Conservation (phyloP, 2,113 vertebrate genomes). For the Empidonax traillii region DNA sequence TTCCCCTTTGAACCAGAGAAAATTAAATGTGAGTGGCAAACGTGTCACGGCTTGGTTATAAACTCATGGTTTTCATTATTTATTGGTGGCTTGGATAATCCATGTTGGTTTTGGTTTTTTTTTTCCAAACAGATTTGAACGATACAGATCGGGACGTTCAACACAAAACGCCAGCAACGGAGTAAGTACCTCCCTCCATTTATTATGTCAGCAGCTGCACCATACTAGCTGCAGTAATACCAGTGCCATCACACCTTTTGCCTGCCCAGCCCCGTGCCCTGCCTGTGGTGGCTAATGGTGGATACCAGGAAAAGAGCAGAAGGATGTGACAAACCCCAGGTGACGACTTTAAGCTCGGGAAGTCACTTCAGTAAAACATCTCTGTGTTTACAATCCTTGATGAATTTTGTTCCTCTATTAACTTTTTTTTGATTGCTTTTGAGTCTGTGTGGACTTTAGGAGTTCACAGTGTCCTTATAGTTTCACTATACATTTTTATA, state of each 20-base stretch:
- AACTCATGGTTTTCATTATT: background rate
- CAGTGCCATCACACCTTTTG: background rate
- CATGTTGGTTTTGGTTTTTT: background rate
- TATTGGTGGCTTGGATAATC: background rate
- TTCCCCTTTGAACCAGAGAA: background rate
- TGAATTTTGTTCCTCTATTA: slow-evolving; percentile 6
- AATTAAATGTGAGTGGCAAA: background rate
- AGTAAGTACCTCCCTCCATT: slow-evolving; percentile 76
- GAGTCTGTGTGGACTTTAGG: background rate
- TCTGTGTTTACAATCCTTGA: background rate
- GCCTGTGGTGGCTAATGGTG: background rate
- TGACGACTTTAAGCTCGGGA: background rate
- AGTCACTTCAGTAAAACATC: background rate
- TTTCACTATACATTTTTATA: background rate
- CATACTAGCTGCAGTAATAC: fast-evolving
- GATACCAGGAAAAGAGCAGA: background rate
- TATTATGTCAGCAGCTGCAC: background rate
- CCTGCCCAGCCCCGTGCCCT: background rate
- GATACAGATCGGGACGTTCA: slow-evolving; percentile 87
- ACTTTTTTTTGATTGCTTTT: slow-evolving; percentile 23
- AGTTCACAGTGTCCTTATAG: background rate
- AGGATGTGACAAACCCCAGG: background rate
- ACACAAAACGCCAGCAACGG: slow-evolving; percentile 89
- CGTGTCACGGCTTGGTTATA: background rate
- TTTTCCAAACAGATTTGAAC: slow-evolving; percentile 83